A percentile compares a stretch with the other conserved stretches of the same genome.
phyloP scores from a whole-genome alignment of 2,888 invertebrate species.

The Stictocephala bisonia region DNA sequence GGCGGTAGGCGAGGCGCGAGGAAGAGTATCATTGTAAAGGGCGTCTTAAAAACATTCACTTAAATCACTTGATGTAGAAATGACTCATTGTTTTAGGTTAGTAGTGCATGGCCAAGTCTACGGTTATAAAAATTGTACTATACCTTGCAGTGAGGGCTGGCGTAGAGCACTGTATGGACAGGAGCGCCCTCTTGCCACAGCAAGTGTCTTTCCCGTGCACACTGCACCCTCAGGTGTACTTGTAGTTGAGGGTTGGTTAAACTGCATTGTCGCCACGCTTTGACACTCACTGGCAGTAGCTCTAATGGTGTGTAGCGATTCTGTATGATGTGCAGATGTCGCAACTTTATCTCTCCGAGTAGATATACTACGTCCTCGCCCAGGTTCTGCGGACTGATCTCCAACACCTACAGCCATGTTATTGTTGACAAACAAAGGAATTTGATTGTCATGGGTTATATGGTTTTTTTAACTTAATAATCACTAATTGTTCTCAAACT shows the following conservation, averaged over 20 bases:
- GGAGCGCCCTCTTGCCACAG: constrained; percentile 78
- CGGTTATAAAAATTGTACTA: neutral
- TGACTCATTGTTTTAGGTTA: no score
- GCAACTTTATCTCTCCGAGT: constrained; percentile 73
- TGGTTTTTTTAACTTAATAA: no score
- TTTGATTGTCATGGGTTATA: no score
- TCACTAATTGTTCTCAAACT: no score
- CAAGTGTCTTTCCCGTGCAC: constrained; percentile 69
- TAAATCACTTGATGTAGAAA: no score
- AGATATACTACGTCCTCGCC: constrained; percentile 77
- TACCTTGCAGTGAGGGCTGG: constrained; percentile 72
- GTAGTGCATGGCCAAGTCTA: no score
- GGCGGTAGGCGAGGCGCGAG: no score
- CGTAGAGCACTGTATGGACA: constrained; percentile 73
- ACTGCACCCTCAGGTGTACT: constrained; percentile 77
- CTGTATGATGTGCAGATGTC: constrained; percentile 79
- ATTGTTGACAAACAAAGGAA: no score
- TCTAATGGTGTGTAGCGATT: constrained; percentile 75
- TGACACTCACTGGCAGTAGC: constrained; percentile 52
- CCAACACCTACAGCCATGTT: constrained; percentile 69
- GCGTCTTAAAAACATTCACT: no score
- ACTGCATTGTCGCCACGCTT: constrained; percentile 65
- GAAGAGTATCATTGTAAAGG: no score
- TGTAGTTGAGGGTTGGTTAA: constrained; percentile 70
- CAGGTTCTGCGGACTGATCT: constrained; percentile 79